A percentile compares a stretch with the other conserved stretches of the same genome.
phyloP scores from a whole-genome alignment of 2,113 vertebrate genomes.

The Rhodinocichla rosea region DNA sequence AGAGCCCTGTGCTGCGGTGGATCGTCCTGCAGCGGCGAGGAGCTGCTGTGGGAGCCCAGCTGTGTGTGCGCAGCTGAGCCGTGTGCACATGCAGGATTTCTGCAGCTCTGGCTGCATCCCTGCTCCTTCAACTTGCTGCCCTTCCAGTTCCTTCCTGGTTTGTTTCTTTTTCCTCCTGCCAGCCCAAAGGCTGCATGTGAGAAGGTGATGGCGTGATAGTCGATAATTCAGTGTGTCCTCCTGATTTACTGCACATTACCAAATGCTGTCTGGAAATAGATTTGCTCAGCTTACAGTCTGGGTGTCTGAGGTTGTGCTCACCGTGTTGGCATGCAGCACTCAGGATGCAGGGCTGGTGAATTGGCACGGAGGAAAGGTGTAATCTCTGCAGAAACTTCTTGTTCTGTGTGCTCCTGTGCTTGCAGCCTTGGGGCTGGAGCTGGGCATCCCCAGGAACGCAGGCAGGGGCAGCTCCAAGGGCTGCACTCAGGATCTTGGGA shows the following conservation, averaged over 20 bases:
- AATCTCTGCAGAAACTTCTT: background rate
- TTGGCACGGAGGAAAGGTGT: background rate
- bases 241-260: background rate
- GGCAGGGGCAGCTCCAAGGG: fast-evolving
- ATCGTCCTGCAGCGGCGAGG: background rate
- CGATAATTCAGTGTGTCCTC: background rate
- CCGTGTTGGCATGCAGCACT: background rate
- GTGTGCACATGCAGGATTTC: background rate
- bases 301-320: background rate
- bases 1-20: background rate
- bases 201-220: background rate
- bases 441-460: fast-evolving
- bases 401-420: fast-evolving
- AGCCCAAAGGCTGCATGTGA: background rate
- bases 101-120: background rate
- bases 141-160: background rate
- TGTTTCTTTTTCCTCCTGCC: background rate
- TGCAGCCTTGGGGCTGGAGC: background rate
- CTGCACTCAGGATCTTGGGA: fast-evolving
- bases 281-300: background rate
- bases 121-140: background rate
- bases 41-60: background rate
- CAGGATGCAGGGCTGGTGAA: background rate
- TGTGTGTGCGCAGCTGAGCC: background rate
- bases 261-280: background rate